These are phyloP conservation scores for Hyposmocoma kahamanoa DNA, from an alignment of 1,140 invertebrate genomes.

Conservation along the genomic window DNA sequence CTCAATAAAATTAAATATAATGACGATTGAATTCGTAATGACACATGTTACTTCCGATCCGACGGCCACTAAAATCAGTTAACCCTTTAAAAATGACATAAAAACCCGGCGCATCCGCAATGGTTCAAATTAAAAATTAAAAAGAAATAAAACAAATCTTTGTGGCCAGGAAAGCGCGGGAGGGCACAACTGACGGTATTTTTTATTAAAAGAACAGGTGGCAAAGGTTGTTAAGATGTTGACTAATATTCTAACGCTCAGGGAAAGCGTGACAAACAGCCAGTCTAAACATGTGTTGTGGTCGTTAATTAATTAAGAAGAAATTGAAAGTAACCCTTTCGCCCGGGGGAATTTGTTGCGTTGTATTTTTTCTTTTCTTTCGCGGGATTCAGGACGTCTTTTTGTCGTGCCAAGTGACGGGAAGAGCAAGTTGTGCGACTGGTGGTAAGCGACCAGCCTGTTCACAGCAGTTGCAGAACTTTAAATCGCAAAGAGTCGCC, in stretches of 20 bases:
- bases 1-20: conserved; percentile 59
- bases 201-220: conserved; percentile 54
- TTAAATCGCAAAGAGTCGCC: no score
- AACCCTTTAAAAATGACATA: conserved; percentile 33
- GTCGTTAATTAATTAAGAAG: conserved; percentile 60
- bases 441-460: no score
- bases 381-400: no score
- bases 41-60: conserved; percentile 69
- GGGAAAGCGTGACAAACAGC: conserved; percentile 65
- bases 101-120: conserved; percentile 33
- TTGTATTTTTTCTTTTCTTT: no score
- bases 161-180: conserved; percentile 45
- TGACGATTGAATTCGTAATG: conserved; percentile 40
- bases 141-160: conserved; percentile 71
- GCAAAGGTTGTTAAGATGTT: conserved; percentile 47
- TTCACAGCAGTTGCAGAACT: no score
- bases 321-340: conserved; percentile 66
- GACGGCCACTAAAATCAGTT: conserved; percentile 51
- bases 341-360: no score
- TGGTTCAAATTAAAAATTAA: conserved; percentile 56
- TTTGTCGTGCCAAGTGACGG: no score
- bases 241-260: conserved; percentile 37
- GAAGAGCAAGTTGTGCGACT: no score
- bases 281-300: conserved; percentile 58
- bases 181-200: conserved; percentile 57